A percentile compares a stretch with the other conserved stretches of the same genome.
These are phyloP conservation scores for Acrocera orbiculus DNA, from an alignment of 2,888 invertebrate genomes.

Conservation along the genomic window DNA sequence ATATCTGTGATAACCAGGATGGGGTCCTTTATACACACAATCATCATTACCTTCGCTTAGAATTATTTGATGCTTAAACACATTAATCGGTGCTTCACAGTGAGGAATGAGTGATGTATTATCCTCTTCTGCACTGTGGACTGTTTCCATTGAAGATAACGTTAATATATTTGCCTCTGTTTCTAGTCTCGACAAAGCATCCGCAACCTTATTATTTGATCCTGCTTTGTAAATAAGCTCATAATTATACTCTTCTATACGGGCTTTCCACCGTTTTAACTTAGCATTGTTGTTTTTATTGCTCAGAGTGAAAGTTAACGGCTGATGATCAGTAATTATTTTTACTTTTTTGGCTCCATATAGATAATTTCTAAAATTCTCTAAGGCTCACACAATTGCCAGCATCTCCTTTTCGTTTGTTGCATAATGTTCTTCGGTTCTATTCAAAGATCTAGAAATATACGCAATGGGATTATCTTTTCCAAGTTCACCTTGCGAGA, in stretches of 20 bases:
- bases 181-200: slow-evolving; percentile 8
- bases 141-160: too few species aligned
- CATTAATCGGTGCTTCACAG: too few species aligned
- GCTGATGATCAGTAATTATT: slow-evolving; percentile 11
- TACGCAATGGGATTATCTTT: slow-evolving; percentile 1
- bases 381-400: slow-evolving; percentile 8
- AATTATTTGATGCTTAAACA: too few species aligned
- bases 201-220: slow-evolving; percentile 6
- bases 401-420: slow-evolving; percentile 10
- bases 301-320: slow-evolving; percentile 6
- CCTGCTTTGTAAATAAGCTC: slow-evolving; percentile 10
- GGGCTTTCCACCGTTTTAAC: slow-evolving; percentile 9
- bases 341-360: slow-evolving; percentile 10
- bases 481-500: slow-evolving; percentile 1
- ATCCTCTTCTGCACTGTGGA: too few species aligned
- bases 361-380: slow-evolving; percentile 7
- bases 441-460: slow-evolving; percentile 4
- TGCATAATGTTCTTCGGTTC: slow-evolving; percentile 11
- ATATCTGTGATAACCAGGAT: too few species aligned
- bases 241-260: slow-evolving; percentile 10
- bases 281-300: slow-evolving; percentile 8
- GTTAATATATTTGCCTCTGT: background rate
- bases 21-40: too few species aligned
- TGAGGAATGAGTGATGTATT: too few species aligned
- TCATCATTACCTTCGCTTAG: too few species aligned